Evolutionary conservation across 1,140 invertebrate species (phyloP).

Genomic region (Thaumetopoea pityocampa): DNA sequence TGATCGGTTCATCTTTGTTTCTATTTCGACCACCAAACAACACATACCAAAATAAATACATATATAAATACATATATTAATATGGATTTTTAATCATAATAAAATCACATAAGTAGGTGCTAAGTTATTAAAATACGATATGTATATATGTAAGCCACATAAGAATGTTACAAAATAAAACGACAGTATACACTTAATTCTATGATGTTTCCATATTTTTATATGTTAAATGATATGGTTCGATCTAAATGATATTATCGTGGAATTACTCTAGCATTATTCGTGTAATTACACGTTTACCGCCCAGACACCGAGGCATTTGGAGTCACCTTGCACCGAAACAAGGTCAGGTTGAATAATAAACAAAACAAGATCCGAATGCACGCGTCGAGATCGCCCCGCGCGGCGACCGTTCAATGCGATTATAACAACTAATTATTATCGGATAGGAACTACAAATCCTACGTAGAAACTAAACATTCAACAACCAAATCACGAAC

Average conservation of each 20-base stretch:
- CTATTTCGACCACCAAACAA: too few species aligned
- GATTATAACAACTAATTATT: too few species aligned
- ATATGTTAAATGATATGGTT: constrained; percentile 69
- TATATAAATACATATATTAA: constrained; percentile 23
- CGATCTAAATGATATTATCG: constrained; percentile 56
- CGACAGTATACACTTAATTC: constrained; percentile 30
- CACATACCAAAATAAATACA: neutral
- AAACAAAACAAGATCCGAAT: constrained; percentile 60
- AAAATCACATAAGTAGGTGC: constrained; percentile 36
- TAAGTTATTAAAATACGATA: constrained; percentile 44
- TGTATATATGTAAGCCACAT: constrained; percentile 25
- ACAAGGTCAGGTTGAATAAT: constrained; percentile 69
- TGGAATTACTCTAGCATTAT: constrained; percentile 56
- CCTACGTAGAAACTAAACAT: constrained; percentile 32
- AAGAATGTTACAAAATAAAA: constrained; percentile 9
- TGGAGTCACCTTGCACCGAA: constrained; percentile 69
- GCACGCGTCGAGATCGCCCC: constrained; percentile 39
- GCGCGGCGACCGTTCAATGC: constrained; percentile 30
- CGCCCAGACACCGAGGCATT: constrained; percentile 65
- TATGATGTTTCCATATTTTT: constrained; percentile 39
- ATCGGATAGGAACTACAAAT: too few species aligned
- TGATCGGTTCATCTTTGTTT: too few species aligned
- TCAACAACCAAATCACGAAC: constrained; percentile 30
- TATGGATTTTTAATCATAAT: constrained; percentile 46
- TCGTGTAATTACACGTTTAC: constrained; percentile 69